Evolutionary conservation across 2,113 vertebrate genomes (phyloP).

Genomic region (Erythrolamprus reginae): DNA sequence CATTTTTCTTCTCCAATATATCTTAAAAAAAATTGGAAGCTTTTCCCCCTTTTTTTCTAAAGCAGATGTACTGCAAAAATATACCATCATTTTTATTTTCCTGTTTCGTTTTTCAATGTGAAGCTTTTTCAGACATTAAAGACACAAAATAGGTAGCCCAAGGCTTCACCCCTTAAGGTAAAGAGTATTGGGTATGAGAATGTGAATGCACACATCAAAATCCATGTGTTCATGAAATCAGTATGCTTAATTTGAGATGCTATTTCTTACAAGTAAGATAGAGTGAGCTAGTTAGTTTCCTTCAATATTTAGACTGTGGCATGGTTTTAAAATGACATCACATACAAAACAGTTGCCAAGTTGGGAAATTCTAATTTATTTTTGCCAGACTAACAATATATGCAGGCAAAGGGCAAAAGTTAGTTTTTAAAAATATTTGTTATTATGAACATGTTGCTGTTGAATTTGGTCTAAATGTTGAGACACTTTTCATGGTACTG

Average conservation of each 20-base stretch:
- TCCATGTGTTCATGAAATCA: neutral
- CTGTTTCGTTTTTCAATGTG: neutral
- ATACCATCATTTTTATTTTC: neutral
- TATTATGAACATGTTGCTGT: neutral
- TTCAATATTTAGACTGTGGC: neutral
- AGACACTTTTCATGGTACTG: neutral
- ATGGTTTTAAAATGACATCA: constrained; percentile 21
- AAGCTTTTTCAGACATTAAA: neutral
- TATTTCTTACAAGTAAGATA: neutral
- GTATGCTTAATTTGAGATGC: neutral
- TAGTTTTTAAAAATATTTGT: neutral
- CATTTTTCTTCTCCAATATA: neutral
- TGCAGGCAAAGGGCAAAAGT: constrained; percentile 4
- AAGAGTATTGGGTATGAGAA: neutral
- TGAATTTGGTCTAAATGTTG: neutral
- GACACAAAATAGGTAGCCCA: neutral
- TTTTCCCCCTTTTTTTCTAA: neutral
- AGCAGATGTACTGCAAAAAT: neutral
- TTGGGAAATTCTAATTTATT: neutral
- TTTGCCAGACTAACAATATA: neutral
- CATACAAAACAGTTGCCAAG: neutral
- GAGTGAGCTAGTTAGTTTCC: neutral
- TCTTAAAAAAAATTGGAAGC: neutral
- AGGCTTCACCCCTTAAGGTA: neutral
- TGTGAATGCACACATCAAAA: neutral